phyloP scores from a whole-genome alignment of 2,797 vertebrate species.

The Neoniphon sammara region DNA sequence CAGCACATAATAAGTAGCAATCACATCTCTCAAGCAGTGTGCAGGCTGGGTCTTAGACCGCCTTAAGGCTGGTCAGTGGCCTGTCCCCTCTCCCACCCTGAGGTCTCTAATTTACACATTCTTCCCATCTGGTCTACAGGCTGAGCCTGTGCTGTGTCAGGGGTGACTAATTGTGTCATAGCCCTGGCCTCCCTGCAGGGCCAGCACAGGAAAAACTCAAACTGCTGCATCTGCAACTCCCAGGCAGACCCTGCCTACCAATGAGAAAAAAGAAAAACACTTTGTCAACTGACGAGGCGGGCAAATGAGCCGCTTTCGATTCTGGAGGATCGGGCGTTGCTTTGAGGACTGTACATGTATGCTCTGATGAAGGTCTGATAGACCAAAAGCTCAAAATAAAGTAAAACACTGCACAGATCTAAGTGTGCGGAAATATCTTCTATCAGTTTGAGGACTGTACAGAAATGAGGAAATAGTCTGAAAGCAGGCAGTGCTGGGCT shows the following conservation, averaged over 20 bases:
- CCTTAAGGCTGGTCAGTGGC: constrained; percentile 49
- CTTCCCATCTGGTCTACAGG: constrained; percentile 72
- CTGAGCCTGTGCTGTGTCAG: constrained; percentile 74
- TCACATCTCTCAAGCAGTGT: constrained; percentile 23
- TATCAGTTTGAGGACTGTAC: constrained; percentile 24
- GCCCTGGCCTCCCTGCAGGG: constrained; percentile 55
- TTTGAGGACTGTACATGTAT: constrained; percentile 42
- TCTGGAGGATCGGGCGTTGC: constrained; percentile 52
- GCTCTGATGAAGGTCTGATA: too few species aligned
- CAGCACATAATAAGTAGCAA: constrained; percentile 1
- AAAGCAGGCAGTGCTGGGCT: constrained; percentile 52
- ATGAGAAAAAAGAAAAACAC: constrained; percentile 58
- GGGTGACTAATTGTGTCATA: constrained; percentile 78
- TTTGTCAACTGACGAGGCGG: constrained; percentile 73
- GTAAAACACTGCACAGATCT: too few species aligned
- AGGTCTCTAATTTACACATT: constrained; percentile 70
- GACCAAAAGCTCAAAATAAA: too few species aligned
- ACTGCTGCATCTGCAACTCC: constrained; percentile 77
- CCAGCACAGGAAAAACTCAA: constrained; percentile 67
- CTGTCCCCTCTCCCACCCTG: constrained; percentile 41
- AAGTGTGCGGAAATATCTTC: too few species aligned
- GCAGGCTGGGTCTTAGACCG: constrained; percentile 26
- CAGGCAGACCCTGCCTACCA: constrained; percentile 58
- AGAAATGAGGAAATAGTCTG: constrained; percentile 56
- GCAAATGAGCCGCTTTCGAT: constrained; percentile 62